phyloP scores from a whole-genome alignment of 2,888 invertebrate genomes.

The Onthophagus sagittarius region DNA sequence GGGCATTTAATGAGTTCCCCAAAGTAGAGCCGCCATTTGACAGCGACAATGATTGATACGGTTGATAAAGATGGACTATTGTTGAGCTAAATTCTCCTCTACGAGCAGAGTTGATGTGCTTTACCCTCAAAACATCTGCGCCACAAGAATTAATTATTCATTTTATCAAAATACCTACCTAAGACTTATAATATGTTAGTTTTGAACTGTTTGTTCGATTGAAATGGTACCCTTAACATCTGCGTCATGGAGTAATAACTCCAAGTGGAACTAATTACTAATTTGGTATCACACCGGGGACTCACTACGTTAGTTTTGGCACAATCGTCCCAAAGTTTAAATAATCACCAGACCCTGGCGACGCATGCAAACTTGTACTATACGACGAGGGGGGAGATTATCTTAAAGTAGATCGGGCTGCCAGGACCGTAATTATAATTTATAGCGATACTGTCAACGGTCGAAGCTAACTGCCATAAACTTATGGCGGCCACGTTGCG shows the following conservation, averaged over 20 bases:
- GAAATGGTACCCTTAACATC: neutral
- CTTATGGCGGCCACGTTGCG: neutral
- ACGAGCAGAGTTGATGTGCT: neutral
- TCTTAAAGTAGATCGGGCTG: neutral
- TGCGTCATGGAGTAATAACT: neutral
- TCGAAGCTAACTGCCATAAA: neutral
- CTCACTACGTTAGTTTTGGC: conserved; percentile 6
- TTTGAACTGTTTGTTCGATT: neutral
- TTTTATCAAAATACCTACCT: neutral
- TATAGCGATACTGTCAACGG: neutral
- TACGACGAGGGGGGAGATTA: neutral
- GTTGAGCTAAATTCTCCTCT: conserved; percentile 1
- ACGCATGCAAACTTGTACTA: neutral
- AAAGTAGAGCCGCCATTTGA: conserved; percentile 8
- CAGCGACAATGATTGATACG: conserved; percentile 13
- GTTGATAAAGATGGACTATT: conserved; percentile 8
- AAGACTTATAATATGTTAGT: neutral
- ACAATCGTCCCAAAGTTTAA: conserved; percentile 10
- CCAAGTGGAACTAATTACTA: conserved; percentile 6
- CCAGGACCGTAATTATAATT: neutral
- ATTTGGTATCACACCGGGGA: neutral
- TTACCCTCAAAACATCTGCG: conserved; percentile 9
- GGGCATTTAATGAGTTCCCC: conserved; percentile 5
- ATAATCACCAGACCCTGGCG: neutral
- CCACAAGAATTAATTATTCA: neutral